Base-by-base conservation (phyloP, 2,797 vertebrate species). In the Poecilia velifera region DNA sequence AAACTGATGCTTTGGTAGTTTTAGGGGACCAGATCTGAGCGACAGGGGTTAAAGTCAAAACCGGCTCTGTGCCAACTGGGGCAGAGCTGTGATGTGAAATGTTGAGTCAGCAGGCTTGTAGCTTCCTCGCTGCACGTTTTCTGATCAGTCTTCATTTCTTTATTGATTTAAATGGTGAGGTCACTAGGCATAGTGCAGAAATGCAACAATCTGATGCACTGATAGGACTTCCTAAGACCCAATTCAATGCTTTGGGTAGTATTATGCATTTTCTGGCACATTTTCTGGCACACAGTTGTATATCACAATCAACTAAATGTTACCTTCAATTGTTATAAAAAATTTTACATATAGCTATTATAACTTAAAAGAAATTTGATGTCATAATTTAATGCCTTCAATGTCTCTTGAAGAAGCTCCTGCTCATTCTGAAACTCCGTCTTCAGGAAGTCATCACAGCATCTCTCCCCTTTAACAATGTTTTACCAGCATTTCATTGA, bases 1-100 rank as follows among this genome's bases (percentile, higher is more conserved):
- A 25, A 76, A 78, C 82, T 73, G 88, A 86, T 90, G 80, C 86
- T 87, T 84, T 81, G 79, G 76, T 59, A 62, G 84, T 43, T 83
- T 73, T 7, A n/a, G 78, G 80, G 78, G 78, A 72, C 74, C 0
- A 20, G 6, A 72, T 18, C 49, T 22, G 36, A 68, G 2, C 18
- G 64, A 62, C 51, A 41, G 7, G n/a, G 82, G 89, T 81, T 85
- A 80, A 78, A 86, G 73, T 34, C 78, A 36, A 0, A 76, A 25
- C 55, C 5, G 81, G 82, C 73, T 1, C 68, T 0, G 78, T 79
- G 88, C 87, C 86, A 89, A 68, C 76, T 79, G 3, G 82, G 77
- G 76, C 73, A 18, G 76, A 18, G 77, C 73, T 43, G 75, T 45
- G 45, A 68, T 77, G 84, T 49, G 81, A 88, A 81, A 4, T 7